Percentiles rank a stretch among this genome's conserved stretches.
Conservation (phyloP, 2,113 vertebrate genomes). For the Ailurus styani region DNA sequence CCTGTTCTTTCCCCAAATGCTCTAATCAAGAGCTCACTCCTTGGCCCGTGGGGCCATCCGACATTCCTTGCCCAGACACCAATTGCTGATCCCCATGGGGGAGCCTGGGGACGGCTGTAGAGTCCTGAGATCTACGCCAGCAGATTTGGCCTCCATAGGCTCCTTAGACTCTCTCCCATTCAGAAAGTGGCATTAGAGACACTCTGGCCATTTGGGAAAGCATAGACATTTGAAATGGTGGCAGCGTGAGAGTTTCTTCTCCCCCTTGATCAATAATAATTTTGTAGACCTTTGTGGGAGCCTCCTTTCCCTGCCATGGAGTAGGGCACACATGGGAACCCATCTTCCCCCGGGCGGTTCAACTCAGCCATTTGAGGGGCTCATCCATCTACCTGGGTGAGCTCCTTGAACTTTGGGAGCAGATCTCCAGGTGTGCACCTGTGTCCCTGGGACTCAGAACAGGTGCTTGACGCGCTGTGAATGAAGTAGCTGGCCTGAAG, state of each 20-base stretch:
- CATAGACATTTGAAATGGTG: neutral
- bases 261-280: accelerated
- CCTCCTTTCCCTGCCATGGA: no score
- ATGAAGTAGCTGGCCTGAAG: accelerated
- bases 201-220: neutral
- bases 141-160: no score
- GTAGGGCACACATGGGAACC: neutral
- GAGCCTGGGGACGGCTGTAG: neutral
- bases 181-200: neutral
- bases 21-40: neutral
- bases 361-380: neutral
- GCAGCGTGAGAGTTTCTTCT: accelerated
- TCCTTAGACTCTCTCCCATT: neutral
- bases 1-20: neutral
- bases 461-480: no score
- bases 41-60: accelerated
- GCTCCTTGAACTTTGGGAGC: neutral
- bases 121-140: neutral
- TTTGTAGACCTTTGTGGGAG: neutral
- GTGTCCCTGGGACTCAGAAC: neutral
- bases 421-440: accelerated
- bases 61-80: neutral
- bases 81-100: neutral
- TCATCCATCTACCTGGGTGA: neutral
- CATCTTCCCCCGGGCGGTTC: accelerated